Evolutionary conservation across 2,888 invertebrate species (phyloP), one percentile per base, ranked within the genome.

Genomic region (Archaeoteleia sp.): DNA sequence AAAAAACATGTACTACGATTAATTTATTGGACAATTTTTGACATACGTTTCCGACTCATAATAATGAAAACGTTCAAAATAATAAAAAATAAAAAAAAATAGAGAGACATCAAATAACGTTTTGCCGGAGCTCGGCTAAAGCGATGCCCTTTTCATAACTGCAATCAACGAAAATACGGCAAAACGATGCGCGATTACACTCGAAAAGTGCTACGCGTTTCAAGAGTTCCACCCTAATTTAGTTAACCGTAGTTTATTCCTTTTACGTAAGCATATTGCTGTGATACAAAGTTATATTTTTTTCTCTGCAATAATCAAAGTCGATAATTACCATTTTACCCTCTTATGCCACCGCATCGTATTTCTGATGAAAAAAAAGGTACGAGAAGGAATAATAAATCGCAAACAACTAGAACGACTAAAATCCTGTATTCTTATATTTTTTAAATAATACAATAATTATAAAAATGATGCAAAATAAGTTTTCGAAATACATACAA

Each of bases 261-360:
- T 29, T 15, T 42, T 25, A 9, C 34, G 20, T 2, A 20, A 48
- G 40, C 20, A 2, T 23, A 34, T 17, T 15, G 5, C 20, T 10
- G 37, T 20, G n/a, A 39, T 42, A 4, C 20, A 20, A 20, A 20
- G 20, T 4, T 20, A 20, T 20, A 20, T 5, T 5, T 20, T 5
- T 20, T 20, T 20, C 20, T 20, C 20, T 20, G n/a, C 12, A 40
- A 40, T 25, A 23, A 40, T 40, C 40, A 53, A 61, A 39, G 37
- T 40, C 9, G 51, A 32, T 35, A 54, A 62, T 55, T 55, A 55
- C 20, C 34, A 46, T 55, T 54, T 40, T 49, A 48, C 54, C 29
- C 32, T 42, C 17, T 34, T 14, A 30, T 34, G 17, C 53, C 34
- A 42, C 54, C 45, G 20, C 14, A 48, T 46, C 5, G 8, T 37